phyloP scores from a whole-genome alignment of 2,888 invertebrate genomes.

The Oscheius sp. region DNA sequence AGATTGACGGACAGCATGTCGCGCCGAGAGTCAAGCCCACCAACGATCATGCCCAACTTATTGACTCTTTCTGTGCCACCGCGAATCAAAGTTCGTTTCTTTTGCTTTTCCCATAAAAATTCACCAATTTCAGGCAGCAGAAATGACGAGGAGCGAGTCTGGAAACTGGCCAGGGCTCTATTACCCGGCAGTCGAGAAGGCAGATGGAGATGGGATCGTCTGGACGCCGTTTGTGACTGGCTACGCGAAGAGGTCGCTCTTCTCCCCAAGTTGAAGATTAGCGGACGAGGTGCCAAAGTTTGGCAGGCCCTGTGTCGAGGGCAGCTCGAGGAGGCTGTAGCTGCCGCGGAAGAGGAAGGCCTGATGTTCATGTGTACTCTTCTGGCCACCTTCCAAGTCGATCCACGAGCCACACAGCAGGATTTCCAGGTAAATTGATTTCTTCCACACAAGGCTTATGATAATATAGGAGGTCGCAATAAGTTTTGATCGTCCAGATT shows the following conservation, averaged over 20 bases:
- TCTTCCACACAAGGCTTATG: not conserved
- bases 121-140: conserved; percentile 7
- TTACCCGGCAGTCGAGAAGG: conserved; percentile 48
- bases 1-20: conserved; percentile 37
- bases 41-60: conserved; percentile 40
- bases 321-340: conserved; percentile 45
- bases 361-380: conserved; percentile 44
- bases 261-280: not conserved
- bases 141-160: conserved; percentile 44
- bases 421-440: conserved; percentile 30
- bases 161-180: conserved; percentile 49
- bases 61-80: conserved; percentile 44
- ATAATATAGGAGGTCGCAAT: not conserved
- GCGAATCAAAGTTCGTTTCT: conserved; percentile 40
- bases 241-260: conserved; percentile 37
- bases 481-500: too few relatives aligned
- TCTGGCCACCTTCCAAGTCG: conserved; percentile 45
- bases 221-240: conserved; percentile 54
- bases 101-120: too few relatives aligned
- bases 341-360: conserved; percentile 36
- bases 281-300: conserved; percentile 35
- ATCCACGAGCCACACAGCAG: conserved; percentile 44
- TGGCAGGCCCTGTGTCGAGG: conserved; percentile 52
- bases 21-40: conserved; percentile 44
- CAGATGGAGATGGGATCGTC: conserved; percentile 49